Evolutionary conservation across 2,888 invertebrate species (phyloP).

Genomic region (Erebia ligea): DNA sequence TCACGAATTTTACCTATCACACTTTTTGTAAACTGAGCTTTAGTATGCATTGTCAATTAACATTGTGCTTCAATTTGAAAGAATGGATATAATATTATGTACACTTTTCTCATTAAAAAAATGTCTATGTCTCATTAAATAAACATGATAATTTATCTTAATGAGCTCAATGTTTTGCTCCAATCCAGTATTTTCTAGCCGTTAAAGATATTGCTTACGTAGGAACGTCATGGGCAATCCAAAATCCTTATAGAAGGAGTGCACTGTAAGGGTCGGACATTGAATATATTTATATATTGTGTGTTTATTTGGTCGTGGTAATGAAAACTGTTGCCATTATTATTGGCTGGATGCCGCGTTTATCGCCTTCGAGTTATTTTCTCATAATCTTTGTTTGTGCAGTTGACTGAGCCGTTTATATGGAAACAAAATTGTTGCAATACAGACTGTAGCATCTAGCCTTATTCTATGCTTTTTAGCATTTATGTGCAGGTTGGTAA

Average conservation of each 20-base stretch:
- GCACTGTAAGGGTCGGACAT: slow-evolving; percentile 27
- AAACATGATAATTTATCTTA: not conserved
- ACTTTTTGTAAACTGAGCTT: not conserved
- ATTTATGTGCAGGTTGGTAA: too few relatives aligned
- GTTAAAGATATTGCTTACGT: not conserved
- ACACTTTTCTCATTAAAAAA: too few relatives aligned
- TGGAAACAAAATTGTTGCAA: not conserved
- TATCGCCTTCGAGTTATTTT: slow-evolving; percentile 35
- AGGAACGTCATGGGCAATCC: slow-evolving; percentile 30
- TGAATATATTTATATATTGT: slow-evolving; percentile 49
- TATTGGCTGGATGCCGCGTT: slow-evolving; percentile 52
- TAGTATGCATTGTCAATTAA: too few relatives aligned
- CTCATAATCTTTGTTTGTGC: slow-evolving; percentile 39
- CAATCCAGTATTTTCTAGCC: not conserved
- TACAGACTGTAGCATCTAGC: not conserved
- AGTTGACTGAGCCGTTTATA: slow-evolving; percentile 35
- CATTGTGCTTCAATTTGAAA: not conserved
- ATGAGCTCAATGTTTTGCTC: not conserved
- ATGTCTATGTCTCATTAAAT: not conserved
- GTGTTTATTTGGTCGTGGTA: slow-evolving; percentile 46
- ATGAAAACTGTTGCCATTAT: slow-evolving; percentile 50
- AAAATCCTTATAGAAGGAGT: slow-evolving; percentile 44
- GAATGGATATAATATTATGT: not conserved
- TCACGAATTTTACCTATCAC: not conserved
- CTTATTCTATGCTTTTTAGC: not conserved